Evolutionary conservation across 2,888 invertebrate species (phyloP), one percentile per base, ranked within the genome.

Genomic region (Aspidiotus destructor): DNA sequence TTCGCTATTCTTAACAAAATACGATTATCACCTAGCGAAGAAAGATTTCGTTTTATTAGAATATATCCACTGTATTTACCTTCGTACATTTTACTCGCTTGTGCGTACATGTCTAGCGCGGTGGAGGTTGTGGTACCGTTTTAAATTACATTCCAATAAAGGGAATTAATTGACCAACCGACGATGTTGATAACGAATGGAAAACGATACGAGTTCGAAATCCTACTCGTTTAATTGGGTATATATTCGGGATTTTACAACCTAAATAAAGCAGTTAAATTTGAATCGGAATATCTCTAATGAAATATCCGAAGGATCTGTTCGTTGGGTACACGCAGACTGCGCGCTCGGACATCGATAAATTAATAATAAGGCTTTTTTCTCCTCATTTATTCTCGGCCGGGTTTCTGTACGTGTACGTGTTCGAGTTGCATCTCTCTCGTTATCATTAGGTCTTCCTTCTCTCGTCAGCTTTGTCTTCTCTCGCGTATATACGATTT

Each of bases 131-230:
- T 28, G 28, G 28, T 28, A 28, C 55, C 58, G 65, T 65, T 65
- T 65, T 65, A 65, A 65, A 65, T 65, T 65, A 65, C 65, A 65
- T 65, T 65, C 65, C 65, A 65, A 65, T 65, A 65, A 60, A 60
- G 48, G 52, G 65, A 65, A 65, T 65, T 65, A 65, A 60, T 57
- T 65, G 65, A 65, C 65, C 65, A 48, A 48, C 65, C 57, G 58
- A 57, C 58, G 58, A 65, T 40, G 65, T 65, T 65, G 17, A 58
- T 65, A 65, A 65, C 58, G 58, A 65, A 65, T 58, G 65, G 58
- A 65, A 65, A 48, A 65, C 65, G 65, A 65, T 65, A 65, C 65
- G 58, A 60, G 58, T 65, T 60, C n/a, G 48, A 65, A 65, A 13
- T 28, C 42, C 41, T 65, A 44, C 48, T 48, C 58, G 57, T 65